Evolutionary conservation across 2,888 invertebrate species (phyloP).

Genomic region (Idaea dimidiata): DNA sequence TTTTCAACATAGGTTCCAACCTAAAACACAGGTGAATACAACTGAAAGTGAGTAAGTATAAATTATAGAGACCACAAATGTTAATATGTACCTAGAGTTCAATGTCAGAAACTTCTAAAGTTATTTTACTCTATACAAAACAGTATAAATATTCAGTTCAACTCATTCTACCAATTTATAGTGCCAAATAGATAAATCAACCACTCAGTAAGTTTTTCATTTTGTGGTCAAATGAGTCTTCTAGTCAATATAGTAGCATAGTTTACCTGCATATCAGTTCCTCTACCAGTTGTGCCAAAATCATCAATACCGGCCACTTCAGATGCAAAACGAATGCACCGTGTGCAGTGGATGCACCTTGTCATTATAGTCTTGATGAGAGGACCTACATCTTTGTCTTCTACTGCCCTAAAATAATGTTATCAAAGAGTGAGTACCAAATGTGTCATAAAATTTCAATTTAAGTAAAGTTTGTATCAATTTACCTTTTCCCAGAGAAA

Average conservation of each 20-base stretch:
- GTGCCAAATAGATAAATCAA: too few relatives aligned
- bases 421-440: background rate
- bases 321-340: slow-evolving; percentile 98
- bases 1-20: slow-evolving; percentile 99
- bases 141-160: background rate
- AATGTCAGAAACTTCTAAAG: background rate
- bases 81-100: background rate
- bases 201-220: too few relatives aligned
- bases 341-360: slow-evolving; percentile 98
- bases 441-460: background rate
- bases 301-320: slow-evolving; percentile 99
- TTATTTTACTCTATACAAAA: background rate
- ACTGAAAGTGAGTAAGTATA: background rate
- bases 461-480: background rate
- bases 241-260: too few relatives aligned
- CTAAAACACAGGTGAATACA: slow-evolving; percentile 44
- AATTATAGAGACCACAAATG: background rate
- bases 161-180: too few relatives aligned
- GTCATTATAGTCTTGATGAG: slow-evolving; percentile 99
- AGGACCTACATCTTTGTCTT: slow-evolving; percentile 99
- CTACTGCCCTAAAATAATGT: slow-evolving; percentile 88
- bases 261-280: slow-evolving; percentile 84
- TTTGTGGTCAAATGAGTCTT: too few relatives aligned
- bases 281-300: slow-evolving; percentile 95
- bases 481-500: slow-evolving; percentile 92